Base-by-base conservation (phyloP, 1,140 invertebrate species). In the Triops longicaudatus region DNA sequence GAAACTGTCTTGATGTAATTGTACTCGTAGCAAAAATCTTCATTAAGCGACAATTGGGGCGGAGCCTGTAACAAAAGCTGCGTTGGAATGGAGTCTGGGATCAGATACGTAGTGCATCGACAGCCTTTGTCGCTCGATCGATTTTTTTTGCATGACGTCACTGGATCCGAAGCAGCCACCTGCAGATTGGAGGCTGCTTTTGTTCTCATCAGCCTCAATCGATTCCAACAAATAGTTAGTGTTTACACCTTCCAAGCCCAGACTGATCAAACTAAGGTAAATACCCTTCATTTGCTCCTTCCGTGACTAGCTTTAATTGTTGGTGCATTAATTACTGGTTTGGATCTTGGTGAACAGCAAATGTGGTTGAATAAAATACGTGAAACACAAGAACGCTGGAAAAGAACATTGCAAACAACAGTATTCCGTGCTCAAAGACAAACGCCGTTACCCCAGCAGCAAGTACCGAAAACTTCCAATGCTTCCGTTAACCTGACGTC, bases 111-210 rank as follows among this genome's bases (percentile, higher is more conserved):
- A 26, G 90, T 91, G 10, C 87, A 90, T 82, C 86, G 88, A 79
- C 90, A 91, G 81, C 90, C 90, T 31, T 85, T 91, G 3, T 89
- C 90, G 6, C 81, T 91, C 22, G 90, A 91, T 82, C 83, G 89
- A 12, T 89, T 90, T 80, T 88, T 88, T 76, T 85, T 91, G 75
- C 89, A 90, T 82, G 90, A 91, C 82, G 86, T 91, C 28, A 84
- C 83, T 28, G 81, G 85, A n/a, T 81, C 84, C 50, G 89, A 90
- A 81, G 86, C 86, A 42, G 82, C 85, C 44, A 85, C 84, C 17
- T 85, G 84, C 78, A 87, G 86, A 76, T 80, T 89, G 43, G 88
- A 88, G 78, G 83, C 86, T 79, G 86, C 86, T 17, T 88, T 89
- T 80, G 87, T 88, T 4, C 80, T 89, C 42, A 87, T 89, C 75